Percentiles rank a stretch among this genome's conserved stretches.
Conservation (phyloP, 2,888 invertebrate genomes). For the Trissolcus brochymenae region DNA sequence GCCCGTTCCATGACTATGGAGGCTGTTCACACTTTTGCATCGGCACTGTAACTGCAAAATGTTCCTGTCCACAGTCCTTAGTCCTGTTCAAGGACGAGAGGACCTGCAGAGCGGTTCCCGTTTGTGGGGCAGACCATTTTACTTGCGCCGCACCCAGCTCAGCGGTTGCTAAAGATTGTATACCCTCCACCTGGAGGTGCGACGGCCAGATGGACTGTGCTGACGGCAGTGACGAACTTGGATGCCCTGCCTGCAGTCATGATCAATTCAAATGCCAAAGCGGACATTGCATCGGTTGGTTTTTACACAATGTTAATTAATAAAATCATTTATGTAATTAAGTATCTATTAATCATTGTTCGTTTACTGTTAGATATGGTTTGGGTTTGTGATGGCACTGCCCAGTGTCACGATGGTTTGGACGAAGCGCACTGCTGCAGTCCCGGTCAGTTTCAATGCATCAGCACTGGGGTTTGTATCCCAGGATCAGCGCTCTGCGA, state of each 20-base stretch:
- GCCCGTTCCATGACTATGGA: conserved; percentile 78
- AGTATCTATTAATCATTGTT: neutral
- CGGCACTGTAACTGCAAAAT: conserved; percentile 79
- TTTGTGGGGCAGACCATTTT: conserved; percentile 85
- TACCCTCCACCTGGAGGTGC: conserved; percentile 84
- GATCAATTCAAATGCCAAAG: conserved; percentile 82
- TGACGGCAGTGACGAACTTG: conserved; percentile 88
- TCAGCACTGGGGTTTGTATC: conserved; percentile 85
- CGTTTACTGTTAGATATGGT: conserved; percentile 67
- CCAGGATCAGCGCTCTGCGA: conserved; percentile 84
- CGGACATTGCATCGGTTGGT: conserved; percentile 80
- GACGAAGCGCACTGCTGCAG: conserved; percentile 85
- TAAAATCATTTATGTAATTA: neutral
- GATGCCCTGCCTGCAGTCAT: conserved; percentile 83
- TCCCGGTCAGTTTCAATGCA: conserved; percentile 82
- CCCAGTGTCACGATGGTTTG: conserved; percentile 83
- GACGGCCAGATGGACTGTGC: conserved; percentile 90
- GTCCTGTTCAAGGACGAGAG: conserved; percentile 80
- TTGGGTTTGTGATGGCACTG: conserved; percentile 81
- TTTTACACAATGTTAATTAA: neutral
- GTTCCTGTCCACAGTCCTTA: conserved; percentile 87
- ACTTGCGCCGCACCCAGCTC: conserved; percentile 80
- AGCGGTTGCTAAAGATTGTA: conserved; percentile 80
- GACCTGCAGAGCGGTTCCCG: conserved; percentile 82
- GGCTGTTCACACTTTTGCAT: conserved; percentile 87